These are phyloP conservation scores for Diuraphis noxia DNA, from an alignment of 1,140 invertebrate genomes.

Conservation along the genomic window DNA sequence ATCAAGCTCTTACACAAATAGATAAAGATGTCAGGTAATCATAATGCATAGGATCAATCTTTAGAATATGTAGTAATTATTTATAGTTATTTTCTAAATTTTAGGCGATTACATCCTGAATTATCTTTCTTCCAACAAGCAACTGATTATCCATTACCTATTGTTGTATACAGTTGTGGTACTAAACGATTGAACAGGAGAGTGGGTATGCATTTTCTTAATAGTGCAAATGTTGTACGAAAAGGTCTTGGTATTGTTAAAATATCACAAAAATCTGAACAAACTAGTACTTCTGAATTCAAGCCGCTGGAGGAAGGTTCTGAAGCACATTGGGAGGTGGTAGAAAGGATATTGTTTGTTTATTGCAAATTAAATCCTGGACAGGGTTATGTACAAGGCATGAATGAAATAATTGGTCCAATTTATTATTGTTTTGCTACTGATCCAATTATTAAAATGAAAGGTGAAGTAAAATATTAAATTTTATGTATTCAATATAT, in stretches of 20 bases:
- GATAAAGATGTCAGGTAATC: constrained; percentile 90
- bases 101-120: constrained; percentile 88
- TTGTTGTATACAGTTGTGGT: constrained; percentile 73
- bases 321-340: constrained; percentile 95
- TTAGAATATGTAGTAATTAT: not conserved
- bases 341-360: constrained; percentile 93
- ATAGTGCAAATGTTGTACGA: constrained; percentile 84
- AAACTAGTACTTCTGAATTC: constrained; percentile 77
- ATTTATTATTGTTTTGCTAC: constrained; percentile 97
- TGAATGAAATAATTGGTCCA: constrained; percentile 99
- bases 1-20: constrained; percentile 94
- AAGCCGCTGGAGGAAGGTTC: constrained; percentile 77
- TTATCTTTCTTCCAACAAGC: constrained; percentile 96
- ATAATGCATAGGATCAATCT: not conserved
- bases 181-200: constrained; percentile 81
- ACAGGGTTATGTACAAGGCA: constrained; percentile 96
- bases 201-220: constrained; percentile 82
- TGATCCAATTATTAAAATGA: constrained; percentile 79
- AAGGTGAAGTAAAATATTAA: constrained; percentile 71
- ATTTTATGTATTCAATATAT: not conserved
- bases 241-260: constrained; percentile 88
- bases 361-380: constrained; percentile 98
- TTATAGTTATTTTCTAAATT: not conserved
- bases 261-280: constrained; percentile 69
- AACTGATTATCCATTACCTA: constrained; percentile 80